These are phyloP conservation scores for Calidris pygmaea DNA, from an alignment of 2,113 vertebrate species.

Conservation along the genomic window DNA sequence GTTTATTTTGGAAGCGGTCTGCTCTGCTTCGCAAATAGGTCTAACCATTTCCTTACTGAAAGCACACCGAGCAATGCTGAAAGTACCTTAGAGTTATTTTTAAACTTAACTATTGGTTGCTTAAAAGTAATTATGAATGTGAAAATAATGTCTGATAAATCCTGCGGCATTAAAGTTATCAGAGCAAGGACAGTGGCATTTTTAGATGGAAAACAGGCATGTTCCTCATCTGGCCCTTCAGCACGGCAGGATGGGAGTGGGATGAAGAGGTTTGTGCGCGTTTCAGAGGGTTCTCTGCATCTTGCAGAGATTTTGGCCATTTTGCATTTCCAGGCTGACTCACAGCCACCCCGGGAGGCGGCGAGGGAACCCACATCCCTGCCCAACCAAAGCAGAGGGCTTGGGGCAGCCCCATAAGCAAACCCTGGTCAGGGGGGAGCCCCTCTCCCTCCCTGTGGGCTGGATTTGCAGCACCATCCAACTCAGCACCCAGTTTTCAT, in stretches of 20 bases:
- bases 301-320: not conserved
- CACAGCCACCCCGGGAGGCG: accelerated
- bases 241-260: not conserved
- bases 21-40: not conserved
- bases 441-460: accelerated
- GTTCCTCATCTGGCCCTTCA: not conserved
- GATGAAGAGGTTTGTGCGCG: not conserved
- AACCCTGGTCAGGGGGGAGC: accelerated
- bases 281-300: not conserved
- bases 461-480: not conserved
- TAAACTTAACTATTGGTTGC: not conserved
- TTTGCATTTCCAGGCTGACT: not conserved
- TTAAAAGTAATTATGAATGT: not conserved
- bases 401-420: not conserved
- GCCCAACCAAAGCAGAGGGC: not conserved
- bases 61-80: not conserved
- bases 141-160: not conserved
- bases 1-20: not conserved
- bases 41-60: not conserved
- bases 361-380: not conserved
- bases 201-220: accelerated
- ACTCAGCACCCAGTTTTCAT: not conserved
- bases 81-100: not conserved
- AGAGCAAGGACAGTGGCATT: not conserved
- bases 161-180: not conserved